Conservation (phyloP, 2,113 vertebrate species). For the Sphaerodactylus townsendi region DNA sequence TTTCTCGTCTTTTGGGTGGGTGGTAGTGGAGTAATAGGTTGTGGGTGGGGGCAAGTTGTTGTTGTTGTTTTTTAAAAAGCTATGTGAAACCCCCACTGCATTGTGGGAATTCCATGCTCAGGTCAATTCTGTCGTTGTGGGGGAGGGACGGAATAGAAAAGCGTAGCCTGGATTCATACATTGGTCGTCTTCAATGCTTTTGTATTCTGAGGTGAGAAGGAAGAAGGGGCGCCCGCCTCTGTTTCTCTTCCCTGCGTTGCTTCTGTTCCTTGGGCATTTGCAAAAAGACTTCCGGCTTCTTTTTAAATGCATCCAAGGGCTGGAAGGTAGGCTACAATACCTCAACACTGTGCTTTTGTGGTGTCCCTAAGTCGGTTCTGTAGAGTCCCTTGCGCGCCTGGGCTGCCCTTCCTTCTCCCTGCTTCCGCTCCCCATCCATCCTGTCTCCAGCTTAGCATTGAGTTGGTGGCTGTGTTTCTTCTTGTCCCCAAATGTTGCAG, state of each 20-base stretch:
- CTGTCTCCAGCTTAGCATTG: no score
- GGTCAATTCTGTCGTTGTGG: conserved; percentile 1
- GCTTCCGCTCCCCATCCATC: neutral
- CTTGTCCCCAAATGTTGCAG: neutral
- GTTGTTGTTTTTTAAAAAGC: neutral
- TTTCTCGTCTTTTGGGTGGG: neutral
- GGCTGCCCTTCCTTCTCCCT: no score
- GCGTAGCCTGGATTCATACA: neutral
- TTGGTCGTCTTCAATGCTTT: neutral
- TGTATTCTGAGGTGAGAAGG: neutral
- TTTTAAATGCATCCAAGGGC: no score
- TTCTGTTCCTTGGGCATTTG: neutral
- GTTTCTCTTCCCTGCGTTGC: neutral
- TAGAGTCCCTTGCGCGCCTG: neutral
- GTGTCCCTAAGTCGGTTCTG: neutral
- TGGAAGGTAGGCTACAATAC: neutral
- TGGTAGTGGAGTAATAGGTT: neutral
- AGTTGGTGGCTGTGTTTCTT: neutral
- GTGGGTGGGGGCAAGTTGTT: no score
- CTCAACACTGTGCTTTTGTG: neutral
- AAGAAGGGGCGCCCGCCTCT: no score
- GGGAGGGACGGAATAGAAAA: neutral
- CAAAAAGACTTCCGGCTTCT: no score
- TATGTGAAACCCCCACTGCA: neutral
- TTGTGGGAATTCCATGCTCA: conserved; percentile 5